Conservation (phyloP, 92 coral and sea anemone species). For the Phenganax subtilis region DNA sequence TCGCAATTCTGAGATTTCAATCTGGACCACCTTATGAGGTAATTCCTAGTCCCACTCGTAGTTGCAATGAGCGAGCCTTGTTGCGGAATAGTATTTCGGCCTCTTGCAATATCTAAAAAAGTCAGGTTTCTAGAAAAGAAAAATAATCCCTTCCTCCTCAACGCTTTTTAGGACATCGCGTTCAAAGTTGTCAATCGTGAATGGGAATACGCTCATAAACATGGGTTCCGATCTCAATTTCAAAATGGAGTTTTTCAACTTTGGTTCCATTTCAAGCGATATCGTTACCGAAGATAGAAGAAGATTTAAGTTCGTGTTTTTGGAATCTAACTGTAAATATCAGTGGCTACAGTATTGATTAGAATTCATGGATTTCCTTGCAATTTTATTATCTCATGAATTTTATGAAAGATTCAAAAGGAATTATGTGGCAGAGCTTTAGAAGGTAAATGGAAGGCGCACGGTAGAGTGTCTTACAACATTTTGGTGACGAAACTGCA, state of each 20-base stretch:
- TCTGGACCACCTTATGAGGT: slow-evolving; percentile 99
- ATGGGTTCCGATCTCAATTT: slow-evolving; percentile 95
- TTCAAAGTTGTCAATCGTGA: slow-evolving; percentile 97
- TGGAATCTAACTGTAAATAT: no score
- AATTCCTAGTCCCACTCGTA: not conserved
- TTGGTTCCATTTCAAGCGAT: slow-evolving; percentile 97
- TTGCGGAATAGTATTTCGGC: not conserved
- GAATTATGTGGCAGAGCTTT: no score
- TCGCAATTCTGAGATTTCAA: slow-evolving; percentile 80
- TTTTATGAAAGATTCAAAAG: no score
- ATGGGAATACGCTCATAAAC: slow-evolving; percentile 97
- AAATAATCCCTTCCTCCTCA: not conserved
- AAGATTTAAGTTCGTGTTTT: no score
- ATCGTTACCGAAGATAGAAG: slow-evolving; percentile 80
- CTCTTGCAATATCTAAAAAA: no score
- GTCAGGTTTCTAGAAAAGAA: not conserved
- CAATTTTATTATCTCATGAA: no score
- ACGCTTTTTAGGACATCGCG: slow-evolving; percentile 72
- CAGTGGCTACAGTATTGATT: no score
- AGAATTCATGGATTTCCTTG: no score
- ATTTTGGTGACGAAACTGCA: no score
- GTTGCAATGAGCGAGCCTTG: no score
- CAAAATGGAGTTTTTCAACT: slow-evolving; percentile 94
- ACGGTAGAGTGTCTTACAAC: no score
- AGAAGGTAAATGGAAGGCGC: no score